A percentile compares a stretch with the other conserved stretches of the same genome.
phyloP scores from a whole-genome alignment of 2,888 invertebrate genomes.

The Agrotis segetum region DNA sequence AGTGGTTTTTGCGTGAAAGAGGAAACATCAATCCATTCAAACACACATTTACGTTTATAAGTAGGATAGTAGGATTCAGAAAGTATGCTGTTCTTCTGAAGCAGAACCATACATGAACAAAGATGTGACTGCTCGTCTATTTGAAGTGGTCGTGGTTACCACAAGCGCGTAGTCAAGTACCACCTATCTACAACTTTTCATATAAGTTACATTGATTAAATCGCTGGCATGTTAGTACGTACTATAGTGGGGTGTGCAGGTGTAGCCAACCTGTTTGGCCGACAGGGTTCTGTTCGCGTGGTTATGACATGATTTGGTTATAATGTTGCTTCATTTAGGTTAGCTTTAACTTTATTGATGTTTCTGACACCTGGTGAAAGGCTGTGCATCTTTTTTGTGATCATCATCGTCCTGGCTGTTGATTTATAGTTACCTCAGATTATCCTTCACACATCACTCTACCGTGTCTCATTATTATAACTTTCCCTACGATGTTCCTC shows the following conservation, averaged over 20 bases:
- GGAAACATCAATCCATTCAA: too few relatives aligned
- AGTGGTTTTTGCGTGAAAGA: too few relatives aligned
- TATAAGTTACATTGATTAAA: conserved; percentile 17
- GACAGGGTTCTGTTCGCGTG: conserved; percentile 32
- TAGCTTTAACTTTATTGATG: not conserved
- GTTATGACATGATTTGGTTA: conserved; percentile 42
- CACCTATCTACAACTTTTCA: not conserved
- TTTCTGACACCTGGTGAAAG: not conserved
- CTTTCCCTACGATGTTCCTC: too few relatives aligned
- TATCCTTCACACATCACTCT: too few relatives aligned
- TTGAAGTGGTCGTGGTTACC: conserved; percentile 11
- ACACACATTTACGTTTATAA: too few relatives aligned
- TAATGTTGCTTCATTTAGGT: conserved; percentile 22
- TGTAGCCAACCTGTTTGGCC: conserved; percentile 43
- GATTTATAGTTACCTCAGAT: not conserved
- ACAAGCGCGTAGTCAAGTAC: not conserved
- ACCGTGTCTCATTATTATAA: not conserved
- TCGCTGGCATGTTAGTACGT: not conserved
- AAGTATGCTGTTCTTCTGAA: not conserved
- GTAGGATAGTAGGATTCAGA: not conserved
- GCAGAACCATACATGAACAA: not conserved
- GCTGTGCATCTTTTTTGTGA: not conserved
- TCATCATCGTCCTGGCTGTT: too few relatives aligned
- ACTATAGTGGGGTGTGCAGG: conserved; percentile 9
- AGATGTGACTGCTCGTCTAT: not conserved